Conservation (phyloP, 92 coral and sea anemone genomes). For the Plumapathes pennacea region DNA sequence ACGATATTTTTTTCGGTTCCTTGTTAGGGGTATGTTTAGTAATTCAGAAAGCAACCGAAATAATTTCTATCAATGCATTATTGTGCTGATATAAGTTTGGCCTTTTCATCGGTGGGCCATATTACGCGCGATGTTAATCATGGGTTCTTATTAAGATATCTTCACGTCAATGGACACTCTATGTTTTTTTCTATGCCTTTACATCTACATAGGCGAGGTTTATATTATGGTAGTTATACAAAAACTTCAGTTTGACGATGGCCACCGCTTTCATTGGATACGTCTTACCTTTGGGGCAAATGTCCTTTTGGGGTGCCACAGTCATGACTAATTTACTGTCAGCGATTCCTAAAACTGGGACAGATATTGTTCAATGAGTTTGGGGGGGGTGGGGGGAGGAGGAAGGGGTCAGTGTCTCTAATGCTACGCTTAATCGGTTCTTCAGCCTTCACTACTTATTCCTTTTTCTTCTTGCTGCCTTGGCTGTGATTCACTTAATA, state of each 20-base stretch:
- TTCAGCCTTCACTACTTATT: constrained; percentile 38
- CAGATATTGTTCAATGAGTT: constrained; percentile 50
- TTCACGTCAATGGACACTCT: constrained; percentile 46
- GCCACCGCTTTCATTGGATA: constrained; percentile 48
- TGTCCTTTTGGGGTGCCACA: constrained; percentile 57
- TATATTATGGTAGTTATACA: constrained; percentile 42
- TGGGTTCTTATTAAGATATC: constrained; percentile 21
- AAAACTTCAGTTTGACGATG: constrained; percentile 34
- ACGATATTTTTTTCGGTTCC: too few relatives aligned
- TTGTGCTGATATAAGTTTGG: constrained; percentile 25
- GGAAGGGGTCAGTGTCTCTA: constrained; percentile 49
- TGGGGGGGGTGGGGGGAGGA: constrained; percentile 57
- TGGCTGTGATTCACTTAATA: constrained; percentile 29
- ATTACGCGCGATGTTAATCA: constrained; percentile 44
- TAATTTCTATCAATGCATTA: constrained; percentile 46
- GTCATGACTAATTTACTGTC: constrained; percentile 48
- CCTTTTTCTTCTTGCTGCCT: constrained; percentile 38
- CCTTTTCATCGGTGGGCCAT: constrained; percentile 36
- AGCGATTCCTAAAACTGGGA: constrained; percentile 43
- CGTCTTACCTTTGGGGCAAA: constrained; percentile 57
- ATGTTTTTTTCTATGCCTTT: constrained; percentile 35
- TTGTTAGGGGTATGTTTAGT: constrained; percentile 36
- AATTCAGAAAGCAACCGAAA: constrained; percentile 34
- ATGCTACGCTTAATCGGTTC: constrained; percentile 51
- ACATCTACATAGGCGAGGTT: constrained; percentile 43